phyloP scores from a whole-genome alignment of 2,797 vertebrate genomes.

The Vireo griseus region DNA sequence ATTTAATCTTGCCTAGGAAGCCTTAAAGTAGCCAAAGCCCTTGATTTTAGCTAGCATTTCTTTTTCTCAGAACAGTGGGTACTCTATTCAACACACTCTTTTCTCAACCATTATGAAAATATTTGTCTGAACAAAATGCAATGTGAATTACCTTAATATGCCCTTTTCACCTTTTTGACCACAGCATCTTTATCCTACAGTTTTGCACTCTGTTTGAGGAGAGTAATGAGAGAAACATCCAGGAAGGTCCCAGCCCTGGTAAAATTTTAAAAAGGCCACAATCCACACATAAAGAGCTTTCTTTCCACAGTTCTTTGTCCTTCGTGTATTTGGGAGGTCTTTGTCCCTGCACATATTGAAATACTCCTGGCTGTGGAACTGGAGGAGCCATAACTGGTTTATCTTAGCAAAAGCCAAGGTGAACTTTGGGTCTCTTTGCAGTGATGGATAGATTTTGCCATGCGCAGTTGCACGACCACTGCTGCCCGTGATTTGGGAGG shows the following conservation, averaged over 20 bases:
- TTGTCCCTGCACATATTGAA: not conserved
- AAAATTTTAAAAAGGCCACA: not conserved
- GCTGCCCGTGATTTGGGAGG: not conserved
- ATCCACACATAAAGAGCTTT: not conserved
- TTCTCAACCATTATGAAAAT: not conserved
- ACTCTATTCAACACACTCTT: not conserved
- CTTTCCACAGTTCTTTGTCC: not conserved
- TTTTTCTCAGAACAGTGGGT: not conserved
- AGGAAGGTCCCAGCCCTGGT: not conserved
- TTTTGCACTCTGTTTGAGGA: not conserved
- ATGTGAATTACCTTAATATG: not conserved
- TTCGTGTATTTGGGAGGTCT: not conserved
- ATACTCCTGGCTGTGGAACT: not conserved
- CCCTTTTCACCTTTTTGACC: not conserved
- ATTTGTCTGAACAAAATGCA: not conserved
- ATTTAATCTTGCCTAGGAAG: constrained; percentile 20
- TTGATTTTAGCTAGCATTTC: not conserved
- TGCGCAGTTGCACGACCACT: not conserved
- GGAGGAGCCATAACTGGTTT: not conserved
- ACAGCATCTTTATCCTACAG: not conserved
- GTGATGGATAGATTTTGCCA: not conserved
- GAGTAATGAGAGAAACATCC: not conserved
- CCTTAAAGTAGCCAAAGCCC: constrained; percentile 1
- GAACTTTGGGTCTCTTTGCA: not conserved
- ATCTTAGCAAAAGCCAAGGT: not conserved